These are phyloP conservation scores for Doris montereyensis DNA, from an alignment of 2,888 invertebrate species.

Conservation along the genomic window DNA sequence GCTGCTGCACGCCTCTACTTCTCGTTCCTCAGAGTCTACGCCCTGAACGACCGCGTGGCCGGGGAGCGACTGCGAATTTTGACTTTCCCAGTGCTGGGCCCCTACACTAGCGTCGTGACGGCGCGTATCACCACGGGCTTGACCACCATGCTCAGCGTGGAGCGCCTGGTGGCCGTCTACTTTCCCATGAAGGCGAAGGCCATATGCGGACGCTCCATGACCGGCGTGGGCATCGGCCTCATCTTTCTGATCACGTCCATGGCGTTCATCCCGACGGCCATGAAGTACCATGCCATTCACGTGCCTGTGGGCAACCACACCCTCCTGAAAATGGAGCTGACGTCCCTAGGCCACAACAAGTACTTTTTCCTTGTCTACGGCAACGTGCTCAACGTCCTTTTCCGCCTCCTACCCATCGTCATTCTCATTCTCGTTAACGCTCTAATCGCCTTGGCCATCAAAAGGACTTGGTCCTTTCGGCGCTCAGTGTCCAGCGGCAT, in stretches of 20 bases:
- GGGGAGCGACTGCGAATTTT: slow-evolving; percentile 48
- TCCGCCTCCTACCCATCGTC: slow-evolving; percentile 58
- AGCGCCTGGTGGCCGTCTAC: slow-evolving; percentile 64
- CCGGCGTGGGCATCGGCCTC: slow-evolving; percentile 50
- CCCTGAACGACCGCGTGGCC: slow-evolving; percentile 44
- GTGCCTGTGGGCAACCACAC: slow-evolving; percentile 46
- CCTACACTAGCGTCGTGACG: slow-evolving; percentile 60
- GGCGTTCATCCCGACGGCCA: slow-evolving; percentile 58
- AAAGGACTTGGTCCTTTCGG: slow-evolving; percentile 52
- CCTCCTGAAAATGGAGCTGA: slow-evolving; percentile 47
- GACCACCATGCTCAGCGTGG: slow-evolving; percentile 57
- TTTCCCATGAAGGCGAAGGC: slow-evolving; percentile 61
- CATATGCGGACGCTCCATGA: slow-evolving; percentile 55
- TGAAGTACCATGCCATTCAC: slow-evolving; percentile 53
- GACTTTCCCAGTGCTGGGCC: slow-evolving; percentile 58
- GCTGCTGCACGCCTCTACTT: slow-evolving; percentile 57
- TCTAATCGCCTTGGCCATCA: slow-evolving; percentile 54
- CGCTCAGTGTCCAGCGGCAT: slow-evolving; percentile 41
- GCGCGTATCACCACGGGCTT: slow-evolving; percentile 61
- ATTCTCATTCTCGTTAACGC: slow-evolving; percentile 55
- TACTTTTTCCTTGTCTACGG: slow-evolving; percentile 57
- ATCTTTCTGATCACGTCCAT: slow-evolving; percentile 57
- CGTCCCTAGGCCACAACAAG: slow-evolving; percentile 54
- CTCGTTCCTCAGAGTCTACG: slow-evolving; percentile 53
- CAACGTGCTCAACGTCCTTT: slow-evolving; percentile 56